Conservation (phyloP, 35 echinoderm and acorn worm species). For the Lytechinus variegatus region DNA sequence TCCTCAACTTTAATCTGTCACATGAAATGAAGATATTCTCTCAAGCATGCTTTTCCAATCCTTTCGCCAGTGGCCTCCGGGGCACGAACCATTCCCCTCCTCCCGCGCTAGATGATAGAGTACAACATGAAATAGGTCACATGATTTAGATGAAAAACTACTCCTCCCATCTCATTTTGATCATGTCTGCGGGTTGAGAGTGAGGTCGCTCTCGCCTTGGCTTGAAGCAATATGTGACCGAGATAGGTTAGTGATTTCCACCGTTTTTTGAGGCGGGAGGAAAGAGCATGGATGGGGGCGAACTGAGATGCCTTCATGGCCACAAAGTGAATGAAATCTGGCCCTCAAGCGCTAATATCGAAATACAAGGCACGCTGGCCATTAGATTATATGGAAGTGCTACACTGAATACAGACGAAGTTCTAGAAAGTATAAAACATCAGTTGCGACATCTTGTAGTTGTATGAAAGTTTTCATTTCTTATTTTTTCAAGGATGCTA, state of each 20-base stretch:
- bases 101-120: no score
- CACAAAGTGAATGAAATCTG: not conserved
- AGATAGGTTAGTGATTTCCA: not conserved
- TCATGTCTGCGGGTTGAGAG: not conserved
- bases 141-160: no score
- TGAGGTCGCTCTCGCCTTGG: not conserved
- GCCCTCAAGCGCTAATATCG: not conserved
- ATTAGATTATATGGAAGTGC: not conserved
- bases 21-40: no score
- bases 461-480: no score
- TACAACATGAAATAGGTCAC: no score
- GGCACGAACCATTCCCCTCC: no score
- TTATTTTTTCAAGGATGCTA: no score
- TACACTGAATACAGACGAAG: not conserved
- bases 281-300: not conserved
- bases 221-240: not conserved
- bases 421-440: no score
- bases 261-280: not conserved
- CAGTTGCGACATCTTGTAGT: no score
- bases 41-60: no score
- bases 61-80: no score
- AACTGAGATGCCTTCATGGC: not conserved
- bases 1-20: no score
- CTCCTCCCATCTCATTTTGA: not conserved
- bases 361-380: not conserved